Evolutionary conservation across 2,797 vertebrate genomes (phyloP).

Genomic region (Phyllotis vaccarum): DNA sequence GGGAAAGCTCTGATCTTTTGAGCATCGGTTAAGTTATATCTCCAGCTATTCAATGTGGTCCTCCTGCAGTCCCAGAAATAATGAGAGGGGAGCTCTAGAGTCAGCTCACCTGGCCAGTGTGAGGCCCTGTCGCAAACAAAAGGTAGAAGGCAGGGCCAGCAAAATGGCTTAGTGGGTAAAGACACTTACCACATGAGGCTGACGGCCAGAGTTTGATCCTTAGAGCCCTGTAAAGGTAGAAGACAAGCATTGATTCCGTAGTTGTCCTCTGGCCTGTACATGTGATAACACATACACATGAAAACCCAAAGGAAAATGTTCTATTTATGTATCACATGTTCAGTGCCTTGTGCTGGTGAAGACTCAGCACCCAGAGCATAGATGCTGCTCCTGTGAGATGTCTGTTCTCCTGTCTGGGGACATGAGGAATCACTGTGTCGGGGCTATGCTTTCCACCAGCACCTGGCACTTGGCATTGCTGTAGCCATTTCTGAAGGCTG

Average conservation of each 20-base stretch:
- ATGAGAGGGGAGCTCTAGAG: background rate
- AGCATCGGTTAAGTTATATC: background rate
- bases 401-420: background rate
- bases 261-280: background rate
- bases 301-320: background rate
- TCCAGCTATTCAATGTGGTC: too few relatives aligned
- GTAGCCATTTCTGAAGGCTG: background rate
- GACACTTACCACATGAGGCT: background rate
- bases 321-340: background rate
- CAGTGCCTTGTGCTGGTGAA: background rate
- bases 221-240: background rate
- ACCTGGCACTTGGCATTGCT: too few relatives aligned
- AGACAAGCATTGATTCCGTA: background rate
- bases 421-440: accelerated
- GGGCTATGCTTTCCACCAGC: background rate
- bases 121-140: background rate
- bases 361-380: background rate
- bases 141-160: background rate
- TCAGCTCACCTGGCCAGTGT: background rate
- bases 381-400: background rate
- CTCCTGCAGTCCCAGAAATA: background rate
- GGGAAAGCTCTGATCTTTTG: background rate
- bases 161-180: background rate
- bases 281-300: background rate
- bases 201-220: background rate